Evolutionary conservation across 2,888 invertebrate genomes (phyloP).

Genomic region (Allacma fusca): DNA sequence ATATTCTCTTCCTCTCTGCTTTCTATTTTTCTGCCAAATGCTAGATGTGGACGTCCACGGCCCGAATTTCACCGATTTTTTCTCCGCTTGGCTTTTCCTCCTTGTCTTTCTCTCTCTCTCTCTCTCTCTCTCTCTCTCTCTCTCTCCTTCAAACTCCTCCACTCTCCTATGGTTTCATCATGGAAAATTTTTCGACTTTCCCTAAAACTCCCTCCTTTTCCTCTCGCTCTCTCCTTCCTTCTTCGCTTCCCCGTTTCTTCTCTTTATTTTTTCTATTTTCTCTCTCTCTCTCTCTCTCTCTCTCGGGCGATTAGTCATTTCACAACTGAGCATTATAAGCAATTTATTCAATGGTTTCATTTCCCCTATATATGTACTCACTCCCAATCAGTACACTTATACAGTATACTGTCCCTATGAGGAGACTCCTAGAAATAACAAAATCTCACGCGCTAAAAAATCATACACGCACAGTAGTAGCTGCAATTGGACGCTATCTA

Average conservation of each 20-base stretch:
- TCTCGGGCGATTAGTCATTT: constrained; percentile 10
- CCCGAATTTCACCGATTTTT: constrained; percentile 41
- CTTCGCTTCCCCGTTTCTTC: background rate
- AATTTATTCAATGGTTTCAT: constrained; percentile 1
- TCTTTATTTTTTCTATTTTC: background rate
- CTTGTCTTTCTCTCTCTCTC: constrained; percentile 33
- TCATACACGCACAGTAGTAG: no score
- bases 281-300: background rate
- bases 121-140: constrained; percentile 27
- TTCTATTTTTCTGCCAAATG: constrained; percentile 37
- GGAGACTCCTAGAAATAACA: no score
- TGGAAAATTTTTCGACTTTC: constrained; percentile 18
- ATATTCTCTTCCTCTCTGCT: constrained; percentile 46
- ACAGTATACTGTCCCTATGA: no score
- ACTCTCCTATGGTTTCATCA: background rate
- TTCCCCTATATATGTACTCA: background rate
- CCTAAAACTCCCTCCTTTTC: background rate
- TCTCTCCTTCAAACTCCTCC: constrained; percentile 29
- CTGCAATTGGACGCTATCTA: no score
- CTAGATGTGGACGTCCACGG: constrained; percentile 22
- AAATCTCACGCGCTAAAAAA: no score
- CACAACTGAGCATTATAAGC: background rate
- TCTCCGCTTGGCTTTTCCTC: constrained; percentile 39
- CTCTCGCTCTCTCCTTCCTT: background rate
- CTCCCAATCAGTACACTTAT: no score